These are phyloP conservation scores for Maniola jurtina DNA, from an alignment of 1,140 invertebrate species.

Conservation along the genomic window DNA sequence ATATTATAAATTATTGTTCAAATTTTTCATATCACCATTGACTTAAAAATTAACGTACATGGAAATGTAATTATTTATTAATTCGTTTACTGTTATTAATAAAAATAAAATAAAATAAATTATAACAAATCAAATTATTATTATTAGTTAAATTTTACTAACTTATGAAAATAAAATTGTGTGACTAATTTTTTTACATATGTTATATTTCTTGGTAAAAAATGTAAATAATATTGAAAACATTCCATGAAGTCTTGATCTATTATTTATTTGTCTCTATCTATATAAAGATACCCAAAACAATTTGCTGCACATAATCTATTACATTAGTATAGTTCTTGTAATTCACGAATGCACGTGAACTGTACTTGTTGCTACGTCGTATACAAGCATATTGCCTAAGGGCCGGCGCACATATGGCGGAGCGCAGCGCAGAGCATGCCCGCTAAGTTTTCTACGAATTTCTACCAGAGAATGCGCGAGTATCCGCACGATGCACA, in stretches of 20 bases:
- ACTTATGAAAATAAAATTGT: neutral
- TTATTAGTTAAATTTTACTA: neutral
- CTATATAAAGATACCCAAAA: no score
- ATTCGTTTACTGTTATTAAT: neutral
- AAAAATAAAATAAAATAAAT: neutral
- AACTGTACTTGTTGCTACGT: no score
- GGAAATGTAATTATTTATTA: no score
- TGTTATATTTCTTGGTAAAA: neutral
- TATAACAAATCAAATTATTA: neutral
- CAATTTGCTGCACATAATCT: neutral
- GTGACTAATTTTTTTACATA: neutral
- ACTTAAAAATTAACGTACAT: no score
- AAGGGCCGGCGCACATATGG: no score
- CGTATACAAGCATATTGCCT: no score
- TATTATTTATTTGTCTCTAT: neutral
- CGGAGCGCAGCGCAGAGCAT: no score
- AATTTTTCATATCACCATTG: neutral
- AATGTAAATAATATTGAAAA: constrained; percentile 2
- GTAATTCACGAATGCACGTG: no score
- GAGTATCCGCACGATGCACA: no score
- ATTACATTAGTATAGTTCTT: neutral
- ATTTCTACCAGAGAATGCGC: no score
- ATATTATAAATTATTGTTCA: neutral
- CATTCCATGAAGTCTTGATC: neutral
- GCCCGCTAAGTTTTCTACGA: no score